phyloP scores from a whole-genome alignment of 2,888 invertebrate genomes.

The Atethmia centrago region DNA sequence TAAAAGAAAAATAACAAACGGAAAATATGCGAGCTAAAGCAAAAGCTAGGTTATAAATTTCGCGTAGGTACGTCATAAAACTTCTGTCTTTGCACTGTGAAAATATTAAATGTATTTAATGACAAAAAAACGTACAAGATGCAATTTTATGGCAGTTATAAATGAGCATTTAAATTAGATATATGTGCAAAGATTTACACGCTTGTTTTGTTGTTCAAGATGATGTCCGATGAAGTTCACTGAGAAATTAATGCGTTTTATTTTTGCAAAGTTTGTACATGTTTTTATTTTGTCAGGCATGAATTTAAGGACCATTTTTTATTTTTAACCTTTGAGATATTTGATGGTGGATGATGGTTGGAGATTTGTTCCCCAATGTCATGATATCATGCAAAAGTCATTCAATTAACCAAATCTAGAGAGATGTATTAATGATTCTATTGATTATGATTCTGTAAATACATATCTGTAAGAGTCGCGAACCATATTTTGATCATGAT shows the following conservation, averaged over 20 bases:
- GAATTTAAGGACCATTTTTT: slow-evolving; percentile 4
- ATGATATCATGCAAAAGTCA: no score
- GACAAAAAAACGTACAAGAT: slow-evolving; percentile 15
- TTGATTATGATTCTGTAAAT: no score
- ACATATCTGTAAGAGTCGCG: no score
- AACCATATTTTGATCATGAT: no score
- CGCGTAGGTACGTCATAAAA: slow-evolving; percentile 14
- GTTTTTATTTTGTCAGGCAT: not conserved
- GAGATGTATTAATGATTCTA: no score
- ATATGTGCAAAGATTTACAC: slow-evolving; percentile 14
- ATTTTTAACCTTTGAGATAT: slow-evolving; percentile 6
- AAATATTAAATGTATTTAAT: slow-evolving; percentile 7
- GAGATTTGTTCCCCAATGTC: no score
- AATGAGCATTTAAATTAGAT: slow-evolving; percentile 26
- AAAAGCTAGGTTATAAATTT: slow-evolving; percentile 6
- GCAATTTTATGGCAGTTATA: slow-evolving; percentile 18
- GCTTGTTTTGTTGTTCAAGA: slow-evolving; percentile 25
- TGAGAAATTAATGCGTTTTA: slow-evolving; percentile 24
- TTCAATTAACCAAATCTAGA: no score
- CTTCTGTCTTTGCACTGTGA: slow-evolving; percentile 13
- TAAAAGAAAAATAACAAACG: slow-evolving; percentile 12
- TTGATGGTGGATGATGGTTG: no score
- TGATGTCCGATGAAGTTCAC: slow-evolving; percentile 5
- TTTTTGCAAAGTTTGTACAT: not conserved
- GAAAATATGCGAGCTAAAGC: slow-evolving; percentile 1